phyloP scores from a whole-genome alignment of 2,113 vertebrate species.

The Dipodomys spectabilis region DNA sequence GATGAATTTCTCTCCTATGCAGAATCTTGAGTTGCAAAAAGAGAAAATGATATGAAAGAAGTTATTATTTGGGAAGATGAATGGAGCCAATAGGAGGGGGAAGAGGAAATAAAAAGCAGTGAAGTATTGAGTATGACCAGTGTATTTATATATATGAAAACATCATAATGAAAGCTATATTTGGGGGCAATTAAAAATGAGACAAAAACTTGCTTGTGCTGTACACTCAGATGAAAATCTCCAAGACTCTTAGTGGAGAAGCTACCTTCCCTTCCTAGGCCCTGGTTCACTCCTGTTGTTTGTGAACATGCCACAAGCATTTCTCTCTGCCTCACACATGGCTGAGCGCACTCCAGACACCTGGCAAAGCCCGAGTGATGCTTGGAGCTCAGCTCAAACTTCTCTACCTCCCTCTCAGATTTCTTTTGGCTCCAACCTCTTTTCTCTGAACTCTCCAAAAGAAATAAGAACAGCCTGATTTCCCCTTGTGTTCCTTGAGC shows the following conservation, averaged over 20 bases:
- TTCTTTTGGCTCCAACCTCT: not conserved
- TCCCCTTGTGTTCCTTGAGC: not conserved
- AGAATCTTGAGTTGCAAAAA: no score
- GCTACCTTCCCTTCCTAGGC: not conserved
- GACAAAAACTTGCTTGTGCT: not conserved
- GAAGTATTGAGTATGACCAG: no score
- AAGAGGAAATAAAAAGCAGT: no score
- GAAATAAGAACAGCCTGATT: not conserved
- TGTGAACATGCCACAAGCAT: not conserved
- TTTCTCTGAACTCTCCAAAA: not conserved
- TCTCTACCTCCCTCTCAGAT: not conserved
- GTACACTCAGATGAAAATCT: not conserved
- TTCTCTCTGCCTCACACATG: not conserved
- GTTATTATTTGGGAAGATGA: no score
- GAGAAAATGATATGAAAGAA: no score
- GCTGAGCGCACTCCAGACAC: not conserved
- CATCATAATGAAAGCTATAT: no score
- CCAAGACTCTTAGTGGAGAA: not conserved
- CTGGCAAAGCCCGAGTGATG: not conserved
- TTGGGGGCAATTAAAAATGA: no score
- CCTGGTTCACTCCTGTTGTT: not conserved
- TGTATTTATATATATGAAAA: no score
- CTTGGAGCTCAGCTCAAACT: not conserved
- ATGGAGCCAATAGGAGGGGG: no score
- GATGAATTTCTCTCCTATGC: no score